Base-by-base conservation (phyloP, 2,888 invertebrate genomes). In the Pammene aurita region DNA sequence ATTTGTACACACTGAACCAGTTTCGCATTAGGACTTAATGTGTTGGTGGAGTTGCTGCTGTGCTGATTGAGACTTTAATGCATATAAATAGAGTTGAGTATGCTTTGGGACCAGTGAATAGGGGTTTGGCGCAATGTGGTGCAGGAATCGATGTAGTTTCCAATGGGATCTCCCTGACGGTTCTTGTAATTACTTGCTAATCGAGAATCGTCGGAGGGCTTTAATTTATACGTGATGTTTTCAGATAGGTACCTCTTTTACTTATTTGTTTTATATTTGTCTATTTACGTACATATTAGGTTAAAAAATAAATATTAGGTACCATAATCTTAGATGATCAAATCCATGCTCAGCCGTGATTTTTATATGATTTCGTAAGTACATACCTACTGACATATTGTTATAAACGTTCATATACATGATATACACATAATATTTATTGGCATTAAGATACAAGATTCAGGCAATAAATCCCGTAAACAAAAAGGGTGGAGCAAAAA, bases 141-240 rank as follows among this genome's bases (percentile, higher is more conserved):
- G 67, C 62, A 68, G 56, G 56, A 68, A 68, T 68, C 69, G 64
- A 69, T 69, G 69, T 58, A 69, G 69, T 48, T 67, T 62, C 56
- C 55, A 14, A 48, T 62, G 38, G 52, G 58, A 65, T 54, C 54
- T 65, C 58, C 58, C 58, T 58, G 58, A 26, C 58, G 58, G 65
- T 65, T 56, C 52, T 58, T 54, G 58, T 69, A 69, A 69, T 57
- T 54, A 69, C 52, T 65, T 58, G 65, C 54, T 69, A 69, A 68
- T 64, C 50, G 57, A 64, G 66, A 26, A 16, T 61, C 41, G 42
- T 55, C 44, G 11, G 52, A 55, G 44, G 42, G 26, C 18, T 44
- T 61, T 62, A 35, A 50, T 62, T 52, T 62, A 52, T 26, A 41
- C 14, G 38, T 6, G 41, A 52, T n/a, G 38, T 26, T 52, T 62